Percentiles rank a stretch among this genome's conserved stretches.
phyloP scores from a whole-genome alignment of 2,888 invertebrate species.

The Acanthopleura granulata region DNA sequence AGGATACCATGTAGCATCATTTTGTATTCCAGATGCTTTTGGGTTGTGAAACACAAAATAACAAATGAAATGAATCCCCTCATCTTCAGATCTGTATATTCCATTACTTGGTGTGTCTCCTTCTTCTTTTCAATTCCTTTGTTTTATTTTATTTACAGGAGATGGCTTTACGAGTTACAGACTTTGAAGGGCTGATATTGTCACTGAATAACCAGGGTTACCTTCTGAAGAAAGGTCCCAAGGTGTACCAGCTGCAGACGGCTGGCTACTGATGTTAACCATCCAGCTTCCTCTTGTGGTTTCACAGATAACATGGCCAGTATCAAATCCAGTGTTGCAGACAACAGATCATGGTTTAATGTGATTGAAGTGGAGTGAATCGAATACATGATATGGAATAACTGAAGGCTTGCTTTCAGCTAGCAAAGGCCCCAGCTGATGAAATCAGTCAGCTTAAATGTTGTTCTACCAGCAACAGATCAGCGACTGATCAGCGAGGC shows the following conservation, averaged over 20 bases:
- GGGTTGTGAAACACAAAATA: neutral
- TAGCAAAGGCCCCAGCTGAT: too few relatives aligned
- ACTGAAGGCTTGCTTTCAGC: too few relatives aligned
- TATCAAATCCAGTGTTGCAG: too few relatives aligned
- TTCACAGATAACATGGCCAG: too few relatives aligned
- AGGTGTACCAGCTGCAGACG: slow-evolving; percentile 78
- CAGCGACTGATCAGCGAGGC: too few relatives aligned
- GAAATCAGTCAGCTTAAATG: too few relatives aligned
- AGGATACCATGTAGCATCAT: too few relatives aligned
- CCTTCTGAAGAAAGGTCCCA: slow-evolving; percentile 84
- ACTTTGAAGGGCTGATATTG: slow-evolving; percentile 80
- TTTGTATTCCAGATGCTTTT: neutral
- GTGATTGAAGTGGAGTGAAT: too few relatives aligned
- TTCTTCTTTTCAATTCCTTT: neutral
- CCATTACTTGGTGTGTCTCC: neutral
- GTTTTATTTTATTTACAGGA: slow-evolving; percentile 57
- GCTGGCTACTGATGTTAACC: slow-evolving; percentile 43
- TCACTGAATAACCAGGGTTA: slow-evolving; percentile 88
- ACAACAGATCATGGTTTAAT: too few relatives aligned
- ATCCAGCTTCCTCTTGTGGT: too few relatives aligned
- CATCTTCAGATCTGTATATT: neutral
- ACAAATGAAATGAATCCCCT: neutral
- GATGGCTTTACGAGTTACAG: slow-evolving; percentile 76
- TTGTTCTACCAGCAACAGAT: too few relatives aligned
- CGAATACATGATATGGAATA: too few relatives aligned